Base-by-base conservation (phyloP, 1,140 invertebrate genomes). In the Caenorhabditis briggsae region DNA sequence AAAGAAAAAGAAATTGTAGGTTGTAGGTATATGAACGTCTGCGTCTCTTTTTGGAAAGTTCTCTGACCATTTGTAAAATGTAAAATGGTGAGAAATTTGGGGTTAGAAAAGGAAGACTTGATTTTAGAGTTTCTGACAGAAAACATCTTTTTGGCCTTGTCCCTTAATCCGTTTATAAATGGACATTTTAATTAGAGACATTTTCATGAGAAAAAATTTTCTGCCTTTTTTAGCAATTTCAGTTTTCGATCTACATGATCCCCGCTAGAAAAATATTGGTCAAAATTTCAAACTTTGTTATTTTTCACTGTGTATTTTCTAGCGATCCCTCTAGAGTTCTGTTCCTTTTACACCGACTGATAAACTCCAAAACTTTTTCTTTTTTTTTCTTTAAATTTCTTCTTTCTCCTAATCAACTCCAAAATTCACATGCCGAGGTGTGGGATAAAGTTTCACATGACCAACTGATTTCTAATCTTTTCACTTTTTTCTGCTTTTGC, bases 1-100 rank as follows among this genome's bases (percentile, higher is more conserved):
- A 59, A 23, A 53, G 11, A 16, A 53, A 14, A 11, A 16, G 59
- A 20, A 25, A 46, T 70, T 78, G 70, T 50, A 78, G 70, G 70
- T 78, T 78, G 70, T 78, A 78, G 70, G 70, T 78, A 46, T 41
- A 41, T 25, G n/a, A 12, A 70, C 46, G 70, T 78, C 70, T 78
- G 70, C 70, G 70, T 78, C 70, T 50, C 70, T n/a, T n/a, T 61
- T 61, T 61, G 20, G 33, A 33, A 33, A 33, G 23, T 23, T 61
- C 23, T 12, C 23, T 20, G 59, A 20, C n/a, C 18, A 61, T 33
- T 1, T 33, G 33, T 33, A 33, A 33, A n/a, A 58, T 58, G 20
- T 23, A 61, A 61, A 61, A 23, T 48, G 16, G 46, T 46, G n/a
- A 18, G 43, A 46, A 41, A 70, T 70, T 70, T 16, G 33, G 20